A percentile compares a stretch with the other conserved stretches of the same genome.
Evolutionary conservation across 37 sponge, comb jelly and placozoan species (phyloP).

Genomic region (Theonella swinhoei): DNA sequence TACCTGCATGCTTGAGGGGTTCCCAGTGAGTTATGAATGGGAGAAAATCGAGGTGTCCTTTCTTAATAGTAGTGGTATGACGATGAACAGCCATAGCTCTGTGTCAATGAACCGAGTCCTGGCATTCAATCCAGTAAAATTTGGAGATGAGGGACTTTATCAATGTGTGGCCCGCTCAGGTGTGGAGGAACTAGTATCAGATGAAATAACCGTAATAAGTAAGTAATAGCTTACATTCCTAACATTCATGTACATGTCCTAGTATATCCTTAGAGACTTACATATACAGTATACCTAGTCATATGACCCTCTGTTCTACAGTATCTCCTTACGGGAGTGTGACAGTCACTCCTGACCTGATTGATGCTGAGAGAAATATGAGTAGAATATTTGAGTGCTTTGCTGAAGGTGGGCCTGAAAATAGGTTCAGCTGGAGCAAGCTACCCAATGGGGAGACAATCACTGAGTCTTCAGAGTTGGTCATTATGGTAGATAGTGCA

Average conservation of each 20-base stretch:
- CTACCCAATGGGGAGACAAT: constrained; percentile 7
- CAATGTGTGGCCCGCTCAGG: neutral
- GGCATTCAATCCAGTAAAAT: neutral
- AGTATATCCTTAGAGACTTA: no score
- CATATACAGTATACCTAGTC: no score
- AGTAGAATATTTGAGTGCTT: constrained; percentile 36
- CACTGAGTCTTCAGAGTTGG: constrained; percentile 4
- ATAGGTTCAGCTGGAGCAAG: constrained; percentile 36
- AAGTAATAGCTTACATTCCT: neutral
- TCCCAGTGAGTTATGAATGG: constrained; percentile 9
- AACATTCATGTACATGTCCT: no score
- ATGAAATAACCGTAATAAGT: neutral
- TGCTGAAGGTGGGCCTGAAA: constrained; percentile 55
- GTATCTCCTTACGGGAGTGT: constrained; percentile 49
- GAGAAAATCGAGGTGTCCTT: neutral
- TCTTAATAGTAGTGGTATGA: neutral
- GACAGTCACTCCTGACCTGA: constrained; percentile 5
- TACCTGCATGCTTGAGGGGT: constrained; percentile 10
- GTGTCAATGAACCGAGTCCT: neutral
- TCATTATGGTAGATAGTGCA: constrained; percentile 25
- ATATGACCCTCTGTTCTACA: neutral
- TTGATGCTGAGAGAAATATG: neutral
- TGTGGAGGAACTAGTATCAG: neutral
- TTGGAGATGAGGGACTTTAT: constrained; percentile 2
- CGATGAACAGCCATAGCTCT: neutral